These are phyloP conservation scores for Sternarchorhynchus goeldii DNA, from an alignment of 2,797 vertebrate species.

Conservation along the genomic window DNA sequence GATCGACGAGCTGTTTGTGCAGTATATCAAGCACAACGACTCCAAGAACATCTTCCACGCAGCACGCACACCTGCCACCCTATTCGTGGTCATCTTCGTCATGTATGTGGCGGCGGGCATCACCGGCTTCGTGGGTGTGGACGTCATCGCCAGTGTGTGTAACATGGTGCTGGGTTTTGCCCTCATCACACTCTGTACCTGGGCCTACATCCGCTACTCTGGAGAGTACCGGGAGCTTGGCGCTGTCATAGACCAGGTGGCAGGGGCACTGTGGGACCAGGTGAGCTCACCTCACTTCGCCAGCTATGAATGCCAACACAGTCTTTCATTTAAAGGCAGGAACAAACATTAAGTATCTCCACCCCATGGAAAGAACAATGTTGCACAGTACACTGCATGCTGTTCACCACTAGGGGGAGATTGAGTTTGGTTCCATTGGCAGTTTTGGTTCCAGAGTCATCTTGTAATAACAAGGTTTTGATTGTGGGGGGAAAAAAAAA, in stretches of 20 bases:
- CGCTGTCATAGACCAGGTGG: slow-evolving; percentile 97
- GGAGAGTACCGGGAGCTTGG: slow-evolving; percentile 97
- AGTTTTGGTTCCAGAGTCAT: slow-evolving; percentile 9
- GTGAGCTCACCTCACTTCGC: slow-evolving; percentile 65
- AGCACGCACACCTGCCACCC: slow-evolving; percentile 94
- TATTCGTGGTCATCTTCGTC: slow-evolving; percentile 98
- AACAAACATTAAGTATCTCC: no score
- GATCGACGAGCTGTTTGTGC: slow-evolving; percentile 93
- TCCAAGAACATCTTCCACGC: slow-evolving; percentile 99
- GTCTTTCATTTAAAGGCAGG: no score
- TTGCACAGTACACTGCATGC: not conserved
- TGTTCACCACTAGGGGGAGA: slow-evolving; percentile 28
- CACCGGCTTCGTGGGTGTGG: slow-evolving; percentile 95
- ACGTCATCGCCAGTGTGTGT: slow-evolving; percentile 96
- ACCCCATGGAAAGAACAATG: not conserved
- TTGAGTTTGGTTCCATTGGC: not conserved
- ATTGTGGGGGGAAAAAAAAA: not conserved
- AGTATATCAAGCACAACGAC: slow-evolving; percentile 99
- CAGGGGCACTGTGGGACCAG: slow-evolving; percentile 98
- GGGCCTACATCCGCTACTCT: slow-evolving; percentile 98
- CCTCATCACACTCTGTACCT: slow-evolving; percentile 96
- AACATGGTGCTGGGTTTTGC: slow-evolving; percentile 99
- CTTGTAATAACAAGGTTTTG: slow-evolving; percentile 4
- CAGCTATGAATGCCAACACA: not conserved
- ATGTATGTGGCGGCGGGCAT: slow-evolving; percentile 94